Conservation (phyloP, 2,113 vertebrate genomes). For the Xenopus borealis region DNA sequence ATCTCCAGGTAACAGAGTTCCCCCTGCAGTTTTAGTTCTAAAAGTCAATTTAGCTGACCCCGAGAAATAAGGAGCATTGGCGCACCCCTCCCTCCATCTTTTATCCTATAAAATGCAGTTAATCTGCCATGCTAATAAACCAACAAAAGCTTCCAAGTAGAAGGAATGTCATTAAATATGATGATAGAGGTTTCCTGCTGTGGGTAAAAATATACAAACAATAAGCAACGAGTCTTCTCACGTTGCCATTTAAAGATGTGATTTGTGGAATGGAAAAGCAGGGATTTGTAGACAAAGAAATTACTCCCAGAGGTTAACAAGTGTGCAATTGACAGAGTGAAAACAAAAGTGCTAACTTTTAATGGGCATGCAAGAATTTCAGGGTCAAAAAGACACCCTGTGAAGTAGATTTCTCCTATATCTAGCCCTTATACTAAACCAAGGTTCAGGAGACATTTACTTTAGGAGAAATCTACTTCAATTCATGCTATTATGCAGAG, state of each 20-base stretch:
- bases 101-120: conserved; percentile 31
- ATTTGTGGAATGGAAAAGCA: conserved; percentile 18
- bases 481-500: too few species aligned
- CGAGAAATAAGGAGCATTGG: conserved; percentile 19
- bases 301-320: conserved; percentile 13
- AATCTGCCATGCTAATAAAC: conserved; percentile 13
- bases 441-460: too few species aligned
- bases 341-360: not conserved
- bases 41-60: conserved; percentile 27
- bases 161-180: conserved; percentile 37
- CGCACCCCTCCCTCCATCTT: not conserved
- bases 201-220: conserved; percentile 44
- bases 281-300: conserved; percentile 22
- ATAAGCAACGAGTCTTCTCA: conserved; percentile 32
- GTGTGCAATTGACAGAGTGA: not conserved
- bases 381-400: too few species aligned
- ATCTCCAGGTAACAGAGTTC: not conserved
- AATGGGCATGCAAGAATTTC: too few species aligned
- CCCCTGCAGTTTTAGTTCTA: conserved; percentile 13
- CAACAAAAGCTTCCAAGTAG: conserved; percentile 25
- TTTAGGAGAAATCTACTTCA: too few species aligned
- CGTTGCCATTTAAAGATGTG: conserved; percentile 22
- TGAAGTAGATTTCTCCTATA: too few species aligned
- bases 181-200: conserved; percentile 37
- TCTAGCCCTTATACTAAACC: too few species aligned